These are phyloP conservation scores for Pipa parva DNA, from an alignment of 2,113 vertebrate species.

Conservation along the genomic window DNA sequence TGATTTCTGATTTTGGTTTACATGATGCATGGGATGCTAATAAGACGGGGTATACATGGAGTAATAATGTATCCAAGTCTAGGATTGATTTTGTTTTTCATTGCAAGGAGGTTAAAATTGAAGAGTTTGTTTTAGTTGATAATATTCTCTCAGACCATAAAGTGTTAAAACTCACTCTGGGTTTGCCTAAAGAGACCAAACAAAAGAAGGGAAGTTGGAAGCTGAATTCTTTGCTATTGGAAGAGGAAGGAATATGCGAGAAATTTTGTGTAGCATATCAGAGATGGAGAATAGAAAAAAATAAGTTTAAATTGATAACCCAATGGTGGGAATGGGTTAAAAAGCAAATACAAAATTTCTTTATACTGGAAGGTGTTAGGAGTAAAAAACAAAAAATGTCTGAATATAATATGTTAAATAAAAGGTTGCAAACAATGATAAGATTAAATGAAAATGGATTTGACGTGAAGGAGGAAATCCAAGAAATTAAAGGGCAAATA, in stretches of 20 bases:
- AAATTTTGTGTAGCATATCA: not conserved
- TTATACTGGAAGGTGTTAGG: not conserved
- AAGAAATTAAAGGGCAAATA: not conserved
- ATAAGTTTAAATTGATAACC: not conserved
- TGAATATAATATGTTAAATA: too few species aligned
- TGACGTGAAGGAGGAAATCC: not conserved
- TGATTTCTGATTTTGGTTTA: not conserved
- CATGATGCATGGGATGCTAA: not conserved
- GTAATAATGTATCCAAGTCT: not conserved
- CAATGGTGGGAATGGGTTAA: slow-evolving; percentile 2
- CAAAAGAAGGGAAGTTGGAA: not conserved
- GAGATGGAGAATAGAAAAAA: not conserved
- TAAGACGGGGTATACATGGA: not conserved
- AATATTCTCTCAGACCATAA: slow-evolving; percentile 1
- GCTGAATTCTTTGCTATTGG: not conserved
- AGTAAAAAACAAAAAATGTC: not conserved
- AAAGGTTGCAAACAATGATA: not conserved
- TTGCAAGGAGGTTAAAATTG: not conserved
- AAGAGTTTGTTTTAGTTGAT: not conserved
- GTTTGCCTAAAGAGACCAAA: not conserved
- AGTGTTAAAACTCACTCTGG: not conserved
- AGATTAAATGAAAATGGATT: not conserved
- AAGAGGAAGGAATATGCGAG: not conserved
- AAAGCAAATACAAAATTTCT: not conserved
- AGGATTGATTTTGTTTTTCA: not conserved